These are phyloP conservation scores for Anastrepha obliqua DNA, from an alignment of 1,140 invertebrate species.

Conservation along the genomic window DNA sequence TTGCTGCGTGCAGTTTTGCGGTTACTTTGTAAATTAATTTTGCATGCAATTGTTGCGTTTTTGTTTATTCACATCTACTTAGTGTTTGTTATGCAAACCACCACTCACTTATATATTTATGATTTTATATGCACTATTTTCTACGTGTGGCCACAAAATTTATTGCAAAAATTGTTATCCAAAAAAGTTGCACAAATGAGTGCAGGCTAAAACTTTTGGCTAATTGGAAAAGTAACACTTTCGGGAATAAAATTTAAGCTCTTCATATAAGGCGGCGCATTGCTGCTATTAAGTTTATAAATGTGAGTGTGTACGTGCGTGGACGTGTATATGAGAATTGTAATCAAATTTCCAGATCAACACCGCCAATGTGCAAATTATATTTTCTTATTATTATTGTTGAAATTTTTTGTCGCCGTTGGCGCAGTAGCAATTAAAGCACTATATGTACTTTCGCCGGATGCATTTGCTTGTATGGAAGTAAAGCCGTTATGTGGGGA, in stretches of 20 bases:
- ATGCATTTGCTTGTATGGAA: not conserved
- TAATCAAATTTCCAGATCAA: not conserved
- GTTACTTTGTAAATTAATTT: conserved; percentile 46
- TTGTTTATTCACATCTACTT: not conserved
- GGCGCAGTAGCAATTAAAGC: not conserved
- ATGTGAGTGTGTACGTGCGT: not conserved
- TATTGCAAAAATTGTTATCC: not conserved
- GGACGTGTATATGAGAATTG: not conserved
- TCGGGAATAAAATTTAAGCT: not conserved
- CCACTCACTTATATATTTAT: not conserved
- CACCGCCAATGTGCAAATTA: not conserved
- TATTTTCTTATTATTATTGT: not conserved
- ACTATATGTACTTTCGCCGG: not conserved
- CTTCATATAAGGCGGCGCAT: too few relatives aligned
- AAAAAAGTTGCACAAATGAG: not conserved
- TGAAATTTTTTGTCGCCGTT: not conserved
- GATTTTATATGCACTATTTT: not conserved
- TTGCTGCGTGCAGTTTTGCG: conserved; percentile 36
- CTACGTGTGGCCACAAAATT: not conserved
- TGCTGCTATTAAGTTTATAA: not conserved
- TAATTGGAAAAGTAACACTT: not conserved
- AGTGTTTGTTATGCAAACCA: not conserved
- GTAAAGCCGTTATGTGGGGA: not conserved
- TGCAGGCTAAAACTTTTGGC: not conserved
- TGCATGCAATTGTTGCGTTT: conserved; percentile 40